Conservation (phyloP, 2,888 invertebrate species). For the Polyommatus iphigenia region DNA sequence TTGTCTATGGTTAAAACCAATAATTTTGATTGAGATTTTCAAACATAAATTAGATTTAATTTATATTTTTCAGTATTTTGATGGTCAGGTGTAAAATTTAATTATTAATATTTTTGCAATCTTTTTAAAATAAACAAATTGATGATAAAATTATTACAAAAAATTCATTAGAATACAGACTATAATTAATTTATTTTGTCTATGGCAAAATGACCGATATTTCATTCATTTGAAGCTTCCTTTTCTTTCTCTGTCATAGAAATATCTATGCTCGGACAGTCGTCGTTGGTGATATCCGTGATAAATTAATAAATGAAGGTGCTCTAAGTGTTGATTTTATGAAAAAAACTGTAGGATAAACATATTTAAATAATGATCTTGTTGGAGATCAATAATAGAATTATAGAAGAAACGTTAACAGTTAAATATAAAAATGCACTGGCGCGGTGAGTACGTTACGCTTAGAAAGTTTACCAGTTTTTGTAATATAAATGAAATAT, state of each 20-base stretch:
- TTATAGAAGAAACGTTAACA: conserved; percentile 97
- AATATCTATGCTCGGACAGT: conserved; percentile 71
- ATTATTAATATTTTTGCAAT: too few species aligned
- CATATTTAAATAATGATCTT: conserved; percentile 90
- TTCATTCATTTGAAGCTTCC: conserved; percentile 70
- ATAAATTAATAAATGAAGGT: conserved; percentile 78
- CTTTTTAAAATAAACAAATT: too few species aligned
- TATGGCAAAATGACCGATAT: conserved; percentile 67
- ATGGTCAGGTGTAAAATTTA: too few species aligned
- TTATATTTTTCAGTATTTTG: too few species aligned
- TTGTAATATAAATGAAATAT: conserved; percentile 53
- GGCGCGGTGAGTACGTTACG: conserved; percentile 92
- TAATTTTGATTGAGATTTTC: too few species aligned
- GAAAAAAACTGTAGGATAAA: conserved; percentile 76
- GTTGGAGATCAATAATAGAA: conserved; percentile 99
- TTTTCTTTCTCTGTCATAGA: conserved; percentile 71
- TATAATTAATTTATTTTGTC: conserved; percentile 39
- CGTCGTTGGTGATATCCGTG: conserved; percentile 70
- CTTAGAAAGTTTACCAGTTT: conserved; percentile 77
- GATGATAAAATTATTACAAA: too few species aligned
- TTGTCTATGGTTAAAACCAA: neutral
- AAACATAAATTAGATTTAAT: too few species aligned
- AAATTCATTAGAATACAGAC: neutral
- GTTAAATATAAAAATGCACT: conserved; percentile 97
- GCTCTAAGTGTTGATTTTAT: conserved; percentile 79